Evolutionary conservation across 2,888 invertebrate species (phyloP).

Genomic region (Agrotis segetum): DNA sequence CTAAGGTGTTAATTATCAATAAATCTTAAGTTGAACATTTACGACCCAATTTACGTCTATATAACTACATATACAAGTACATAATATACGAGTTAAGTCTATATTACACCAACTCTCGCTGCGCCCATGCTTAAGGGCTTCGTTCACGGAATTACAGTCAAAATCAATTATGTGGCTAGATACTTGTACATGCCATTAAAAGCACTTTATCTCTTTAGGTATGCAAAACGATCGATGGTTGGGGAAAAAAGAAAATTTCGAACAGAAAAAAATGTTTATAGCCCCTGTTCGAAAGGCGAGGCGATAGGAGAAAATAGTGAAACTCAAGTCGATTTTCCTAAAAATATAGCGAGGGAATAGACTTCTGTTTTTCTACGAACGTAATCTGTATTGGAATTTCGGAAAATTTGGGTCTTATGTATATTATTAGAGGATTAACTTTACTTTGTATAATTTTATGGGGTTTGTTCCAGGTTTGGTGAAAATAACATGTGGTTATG

Average conservation of each 20-base stretch:
- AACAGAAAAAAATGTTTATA: constrained; percentile 58
- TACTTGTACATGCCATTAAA: constrained; percentile 70
- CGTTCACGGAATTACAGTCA: constrained; percentile 68
- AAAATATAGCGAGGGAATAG: constrained; percentile 38
- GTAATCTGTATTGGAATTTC: constrained; percentile 48
- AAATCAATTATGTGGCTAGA: constrained; percentile 70
- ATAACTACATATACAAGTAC: constrained; percentile 35
- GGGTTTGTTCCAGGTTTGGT: no score
- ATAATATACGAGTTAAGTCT: constrained; percentile 40
- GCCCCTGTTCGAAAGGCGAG: constrained; percentile 29
- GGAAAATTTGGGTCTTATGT: constrained; percentile 23
- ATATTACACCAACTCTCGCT: constrained; percentile 57
- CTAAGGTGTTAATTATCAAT: constrained; percentile 54
- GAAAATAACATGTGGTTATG: no score
- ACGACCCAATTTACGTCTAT: constrained; percentile 49
- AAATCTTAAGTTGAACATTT: constrained; percentile 57
- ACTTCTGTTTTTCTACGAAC: constrained; percentile 28
- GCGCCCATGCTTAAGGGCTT: constrained; percentile 59
- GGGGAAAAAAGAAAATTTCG: constrained; percentile 63
- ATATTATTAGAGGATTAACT: constrained; percentile 17
- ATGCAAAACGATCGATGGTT: constrained; percentile 64
- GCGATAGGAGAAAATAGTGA: constrained; percentile 48
- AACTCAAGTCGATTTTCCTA: constrained; percentile 40
- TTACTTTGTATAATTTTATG: constrained; percentile 8
- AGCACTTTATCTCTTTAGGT: constrained; percentile 69